A percentile compares a stretch with the other conserved stretches of the same genome.
Conservation (phyloP, 2,888 invertebrate species). For the Trichogramma evanescens region DNA sequence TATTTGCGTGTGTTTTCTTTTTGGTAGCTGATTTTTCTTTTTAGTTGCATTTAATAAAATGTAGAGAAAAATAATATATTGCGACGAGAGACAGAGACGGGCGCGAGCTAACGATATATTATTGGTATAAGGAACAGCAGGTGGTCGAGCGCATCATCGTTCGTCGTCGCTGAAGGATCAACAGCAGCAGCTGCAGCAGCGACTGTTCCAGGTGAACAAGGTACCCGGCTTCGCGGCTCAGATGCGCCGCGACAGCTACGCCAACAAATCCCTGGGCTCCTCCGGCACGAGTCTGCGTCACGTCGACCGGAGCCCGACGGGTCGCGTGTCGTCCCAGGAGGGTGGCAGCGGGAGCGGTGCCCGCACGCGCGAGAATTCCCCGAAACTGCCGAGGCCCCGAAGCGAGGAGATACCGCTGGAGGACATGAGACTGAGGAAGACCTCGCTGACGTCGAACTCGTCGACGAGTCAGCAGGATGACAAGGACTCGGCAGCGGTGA, state of each 20-base stretch:
- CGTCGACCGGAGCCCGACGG: constrained; percentile 25
- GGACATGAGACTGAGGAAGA: constrained; percentile 56
- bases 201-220: constrained; percentile 43
- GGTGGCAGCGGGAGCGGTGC: constrained; percentile 31
- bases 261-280: neutral
- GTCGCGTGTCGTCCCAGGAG: neutral
- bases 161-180: constrained; percentile 32
- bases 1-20: no score
- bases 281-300: constrained; percentile 6
- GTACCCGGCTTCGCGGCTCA: constrained; percentile 54
- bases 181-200: constrained; percentile 31
- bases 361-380: constrained; percentile 67
- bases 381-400: constrained; percentile 63
- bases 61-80: neutral
- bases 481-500: constrained; percentile 22
- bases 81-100: no score
- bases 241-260: constrained; percentile 46
- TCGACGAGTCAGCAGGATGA: constrained; percentile 19
- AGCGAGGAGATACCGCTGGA: constrained; percentile 78
- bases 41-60: constrained; percentile 8
- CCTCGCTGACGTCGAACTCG: constrained; percentile 35
- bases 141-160: constrained; percentile 32
- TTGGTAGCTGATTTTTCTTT: no score
- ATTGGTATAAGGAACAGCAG: constrained; percentile 30
- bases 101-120: constrained; percentile 5